Base-by-base conservation (phyloP, 2,888 invertebrate genomes). In the Arctia plantaginis region DNA sequence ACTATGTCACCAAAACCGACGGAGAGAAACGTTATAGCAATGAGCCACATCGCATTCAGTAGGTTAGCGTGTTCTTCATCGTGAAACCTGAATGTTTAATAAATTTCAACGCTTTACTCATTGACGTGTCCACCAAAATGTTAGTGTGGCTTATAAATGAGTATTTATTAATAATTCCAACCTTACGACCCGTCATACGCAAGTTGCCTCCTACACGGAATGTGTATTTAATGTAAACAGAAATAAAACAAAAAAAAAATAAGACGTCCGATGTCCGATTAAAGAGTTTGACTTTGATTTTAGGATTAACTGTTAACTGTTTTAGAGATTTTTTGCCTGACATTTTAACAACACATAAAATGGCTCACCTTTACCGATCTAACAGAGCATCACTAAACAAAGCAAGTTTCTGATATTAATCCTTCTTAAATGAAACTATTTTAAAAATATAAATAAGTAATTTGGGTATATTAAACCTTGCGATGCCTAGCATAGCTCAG, bases 1-100 rank as follows among this genome's bases (percentile, higher is more conserved):
- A 99, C 99, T 94, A 99, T 99, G 96, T 99, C 99, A 93, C 99
- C 99, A 96, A 99, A 99, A 94, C 99, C 99, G 92, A 99, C 99
- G 96, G 99, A 99, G 93, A 99, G 98, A 97, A 99, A 99, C 91
- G 99, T 99, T 93, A 99, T 99, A 92, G 99, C 99, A 95, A 99
- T 99, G 96, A 99, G 98, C 99, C 99, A 99, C 99, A 99, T 99
- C 91, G 99, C 99, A 97, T 99, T 99, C 95, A 99, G 97, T 93
- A 99, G 98, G 97, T 99, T 99, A 94, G 99, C 99, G 96, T 99
- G 99, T 96, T 99, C 99, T 96, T 98, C 98, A 93, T 99, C 99
- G 96, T 99, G 99, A 97, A 99, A 99, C 97, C 99, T 99, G 94
- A 93, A 95, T 94, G 85, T 92, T 93, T 89, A 95, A 95, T 93